A percentile compares a stretch with the other conserved stretches of the same genome.
phyloP scores from a whole-genome alignment of 2,797 vertebrate genomes.

The Dallia pectoralis region DNA sequence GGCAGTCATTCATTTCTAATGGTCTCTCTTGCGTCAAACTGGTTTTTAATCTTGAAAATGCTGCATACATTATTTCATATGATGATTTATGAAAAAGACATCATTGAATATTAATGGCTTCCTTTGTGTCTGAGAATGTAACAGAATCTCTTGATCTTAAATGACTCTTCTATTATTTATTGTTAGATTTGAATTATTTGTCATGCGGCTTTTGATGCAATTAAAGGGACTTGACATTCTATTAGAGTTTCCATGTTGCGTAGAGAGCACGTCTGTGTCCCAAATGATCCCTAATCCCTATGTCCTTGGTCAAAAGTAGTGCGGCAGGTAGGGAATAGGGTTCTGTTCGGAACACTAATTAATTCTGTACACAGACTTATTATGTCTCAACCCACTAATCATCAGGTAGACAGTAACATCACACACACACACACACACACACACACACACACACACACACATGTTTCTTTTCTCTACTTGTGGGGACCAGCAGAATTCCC shows the following conservation, averaged over 20 bases:
- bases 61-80: not conserved
- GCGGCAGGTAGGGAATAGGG: not conserved
- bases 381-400: no score
- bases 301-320: no score
- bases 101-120: not conserved
- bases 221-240: conserved; percentile 3
- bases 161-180: not conserved
- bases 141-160: not conserved
- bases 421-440: no score
- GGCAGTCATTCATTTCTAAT: not conserved
- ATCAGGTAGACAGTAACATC: no score
- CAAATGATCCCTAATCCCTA: not conserved
- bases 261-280: not conserved
- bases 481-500: no score
- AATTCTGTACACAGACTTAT: no score
- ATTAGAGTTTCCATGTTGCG: not conserved
- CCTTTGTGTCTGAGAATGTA: no score
- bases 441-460: no score
- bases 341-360: no score
- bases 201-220: not conserved
- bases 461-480: no score
- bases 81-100: not conserved
- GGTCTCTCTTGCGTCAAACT: not conserved
- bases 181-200: not conserved
- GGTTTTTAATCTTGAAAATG: not conserved